A percentile compares a stretch with the other conserved stretches of the same genome.
Conservation (phyloP, 2,113 vertebrate species). For the Hiodon alosoides region DNA sequence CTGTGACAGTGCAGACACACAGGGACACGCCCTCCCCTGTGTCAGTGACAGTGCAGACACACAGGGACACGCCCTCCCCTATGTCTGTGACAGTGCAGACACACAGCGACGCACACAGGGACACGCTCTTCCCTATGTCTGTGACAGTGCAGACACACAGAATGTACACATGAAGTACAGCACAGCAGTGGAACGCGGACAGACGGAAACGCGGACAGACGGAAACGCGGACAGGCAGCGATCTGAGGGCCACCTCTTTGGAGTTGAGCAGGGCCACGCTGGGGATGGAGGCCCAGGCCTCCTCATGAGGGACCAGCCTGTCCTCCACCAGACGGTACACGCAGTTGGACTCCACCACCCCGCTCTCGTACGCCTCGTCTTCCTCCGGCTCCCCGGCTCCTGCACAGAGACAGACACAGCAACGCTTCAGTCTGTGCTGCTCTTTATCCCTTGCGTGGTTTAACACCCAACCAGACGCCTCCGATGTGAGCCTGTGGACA, state of each 20-base stretch:
- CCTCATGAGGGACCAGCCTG: conserved; percentile 61
- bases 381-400: conserved; percentile 55
- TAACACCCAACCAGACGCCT: too few species aligned
- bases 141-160: background rate
- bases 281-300: conserved; percentile 63
- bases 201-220: background rate
- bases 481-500: background rate
- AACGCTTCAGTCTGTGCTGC: background rate
- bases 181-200: background rate
- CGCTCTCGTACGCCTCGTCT: conserved; percentile 62
- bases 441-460: too few species aligned
- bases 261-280: conserved; percentile 53
- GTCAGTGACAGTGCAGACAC: too few species aligned
- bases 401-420: conserved; percentile 26
- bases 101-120: background rate
- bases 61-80: too few species aligned
- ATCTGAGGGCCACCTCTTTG: conserved; percentile 45
- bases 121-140: background rate
- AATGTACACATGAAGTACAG: background rate
- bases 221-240: background rate
- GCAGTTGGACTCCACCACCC: conserved; percentile 68
- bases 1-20: too few species aligned
- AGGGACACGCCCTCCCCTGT: too few species aligned
- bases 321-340: conserved; percentile 65
- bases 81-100: background rate